These are phyloP conservation scores for Scaptodrosophila latifasciaeformis DNA, from an alignment of 2,888 invertebrate species.

Conservation along the genomic window DNA sequence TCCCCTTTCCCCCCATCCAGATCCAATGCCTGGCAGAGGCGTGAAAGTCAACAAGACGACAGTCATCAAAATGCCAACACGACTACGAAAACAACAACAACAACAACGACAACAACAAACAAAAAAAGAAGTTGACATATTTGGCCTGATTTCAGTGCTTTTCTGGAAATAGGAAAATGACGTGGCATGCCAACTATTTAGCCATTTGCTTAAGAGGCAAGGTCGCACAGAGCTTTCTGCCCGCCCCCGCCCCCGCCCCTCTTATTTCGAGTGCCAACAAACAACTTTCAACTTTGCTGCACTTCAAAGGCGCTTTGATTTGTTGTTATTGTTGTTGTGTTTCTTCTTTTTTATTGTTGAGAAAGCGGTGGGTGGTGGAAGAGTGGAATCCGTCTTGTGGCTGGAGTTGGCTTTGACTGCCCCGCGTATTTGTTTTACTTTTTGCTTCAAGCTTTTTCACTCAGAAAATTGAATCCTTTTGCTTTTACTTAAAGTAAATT, in stretches of 20 bases:
- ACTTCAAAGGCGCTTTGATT: slow-evolving; percentile 13
- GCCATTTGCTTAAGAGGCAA: slow-evolving; percentile 11
- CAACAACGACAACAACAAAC: too few relatives aligned
- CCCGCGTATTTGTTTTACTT: slow-evolving; percentile 25
- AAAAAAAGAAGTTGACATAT: background rate
- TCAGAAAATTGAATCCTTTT: slow-evolving; percentile 61
- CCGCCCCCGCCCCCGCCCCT: background rate
- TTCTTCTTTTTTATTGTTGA: too few relatives aligned
- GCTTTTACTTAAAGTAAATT: too few relatives aligned
- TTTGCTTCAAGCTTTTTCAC: slow-evolving; percentile 15
- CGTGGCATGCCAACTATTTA: slow-evolving; percentile 32
- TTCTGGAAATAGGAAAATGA: too few relatives aligned
- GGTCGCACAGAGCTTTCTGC: slow-evolving; percentile 11
- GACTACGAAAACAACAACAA: too few relatives aligned
- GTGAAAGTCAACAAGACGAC: slow-evolving; percentile 4
- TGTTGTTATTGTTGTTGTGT: slow-evolving; percentile 4
- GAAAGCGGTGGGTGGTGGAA: too few relatives aligned
- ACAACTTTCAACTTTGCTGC: background rate
- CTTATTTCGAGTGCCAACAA: background rate
- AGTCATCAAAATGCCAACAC: too few relatives aligned
- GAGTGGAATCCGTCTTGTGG: slow-evolving; percentile 37
- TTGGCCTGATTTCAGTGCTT: slow-evolving; percentile 3
- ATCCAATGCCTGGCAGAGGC: background rate
- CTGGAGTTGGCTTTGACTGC: background rate
- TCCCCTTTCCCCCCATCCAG: too few relatives aligned